Base-by-base conservation (phyloP, 1,140 invertebrate species). In the Drosophila aff. region DNA sequence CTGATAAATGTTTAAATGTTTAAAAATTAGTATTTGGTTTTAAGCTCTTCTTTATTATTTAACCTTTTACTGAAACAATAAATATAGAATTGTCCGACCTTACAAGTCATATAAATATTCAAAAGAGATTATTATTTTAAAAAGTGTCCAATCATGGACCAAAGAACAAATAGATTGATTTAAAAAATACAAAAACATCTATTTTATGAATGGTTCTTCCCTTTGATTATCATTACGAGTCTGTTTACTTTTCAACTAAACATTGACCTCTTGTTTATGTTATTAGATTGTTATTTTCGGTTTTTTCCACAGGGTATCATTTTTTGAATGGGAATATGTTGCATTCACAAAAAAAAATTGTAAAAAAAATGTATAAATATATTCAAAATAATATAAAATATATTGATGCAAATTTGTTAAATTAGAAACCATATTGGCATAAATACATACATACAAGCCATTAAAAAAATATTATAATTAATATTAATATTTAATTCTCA, bases 271-370 rank as follows among this genome's bases (percentile, higher is more conserved):
- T 33, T 23, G 40, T 2, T 9, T 23, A 31, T 31, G 18, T 18
- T 36, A 66, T 69, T 41, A 53, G 64, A 28, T 44, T 53, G 15
- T 31, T 52, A 55, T 43, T 40, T 55, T 50, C 31, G 61, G 47
- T 31, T 66, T 66, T 66, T 69, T 66, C 38, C 26, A 38, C 3
- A 38, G 61, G 61, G 61, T 66, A 52, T 28, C 5, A 1, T 13
- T 18, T 31, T 2, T 33, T 23, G 2, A 21, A 26, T 43, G 18
- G 16, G 11, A 61, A 61, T 65, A 15, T 26, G 15, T 7, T 2
- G 4, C 7, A 38, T 10, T 13, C 6, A 28, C 16, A 26, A 21
- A 38, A 1, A 38, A 38, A 23, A 33, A 40, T 7, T n/a, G 28
- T 28, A 28, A 28, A 5, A 2, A 0, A n/a, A n/a, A 28, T 16